Base-by-base conservation (phyloP, 2,888 invertebrate species). In the Heliconius ethilla region DNA sequence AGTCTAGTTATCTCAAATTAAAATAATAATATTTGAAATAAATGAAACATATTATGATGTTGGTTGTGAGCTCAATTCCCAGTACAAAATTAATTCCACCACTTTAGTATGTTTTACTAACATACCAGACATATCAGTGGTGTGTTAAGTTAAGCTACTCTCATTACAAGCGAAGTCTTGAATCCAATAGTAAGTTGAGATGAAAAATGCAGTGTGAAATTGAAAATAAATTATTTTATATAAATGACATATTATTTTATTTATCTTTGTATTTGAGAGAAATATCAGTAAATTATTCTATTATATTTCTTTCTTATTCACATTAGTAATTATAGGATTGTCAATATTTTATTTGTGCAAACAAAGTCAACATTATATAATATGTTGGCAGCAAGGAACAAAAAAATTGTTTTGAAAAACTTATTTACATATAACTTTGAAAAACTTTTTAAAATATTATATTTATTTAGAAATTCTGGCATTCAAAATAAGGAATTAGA, bases 351-450 rank as follows among this genome's bases (percentile, higher is more conserved):
- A n/a, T 59, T 27, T 63, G 27, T 63, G 29, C 45, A 55, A 55
- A 11, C 63, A 63, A 65, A 63, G 70, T 55, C 63, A 76, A 70
- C 70, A 70, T 70, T 40, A 51, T 33, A 10, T 25, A 22, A 29
- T 18, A 55, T 18, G 22, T 9, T 51, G 45, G 51, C 22, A 72
- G 22, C 51, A 70, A 22, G 70, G 55, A 55, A 27, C 70, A 55
- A 27, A 45, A 18, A 70, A n/a, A 13, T 22, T 0, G 3, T 59
- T 59, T 22, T n/a, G n/a, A 10, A n/a, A 59, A 59, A n/a, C 10
- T 59, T 59, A 59, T 59, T 59, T n/a, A 59, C 59, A 59, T 59
- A n/a, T 59, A 59, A n/a, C n/a, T 59, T 10, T 59, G 9, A 59
- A 7, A 22, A 7, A 18, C 7, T 59, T 59, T 10, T 59, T 3